phyloP scores from a whole-genome alignment of 2,113 vertebrate species.

The Quiscalus mexicanus region DNA sequence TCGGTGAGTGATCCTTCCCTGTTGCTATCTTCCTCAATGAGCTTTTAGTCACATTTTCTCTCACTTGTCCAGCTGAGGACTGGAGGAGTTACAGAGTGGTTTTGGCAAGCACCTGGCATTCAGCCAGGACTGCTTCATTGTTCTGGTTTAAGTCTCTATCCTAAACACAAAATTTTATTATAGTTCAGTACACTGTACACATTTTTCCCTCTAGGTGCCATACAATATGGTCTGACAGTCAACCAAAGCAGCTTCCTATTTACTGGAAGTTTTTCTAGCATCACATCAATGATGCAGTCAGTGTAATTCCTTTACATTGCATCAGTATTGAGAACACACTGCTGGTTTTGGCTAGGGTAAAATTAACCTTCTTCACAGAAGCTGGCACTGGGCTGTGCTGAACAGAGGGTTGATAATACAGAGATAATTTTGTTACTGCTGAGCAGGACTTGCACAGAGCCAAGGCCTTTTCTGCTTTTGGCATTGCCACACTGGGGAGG shows the following conservation, averaged over 20 bases:
- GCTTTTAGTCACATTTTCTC: background rate
- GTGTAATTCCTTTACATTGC: conserved; percentile 12
- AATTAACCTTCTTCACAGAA: background rate
- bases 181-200: background rate
- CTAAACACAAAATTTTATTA: background rate
- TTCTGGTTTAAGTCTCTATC: background rate
- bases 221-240: background rate
- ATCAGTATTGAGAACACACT: conserved; percentile 51
- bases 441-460: background rate
- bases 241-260: background rate
- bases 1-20: background rate
- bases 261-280: background rate
- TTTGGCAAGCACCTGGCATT: background rate
- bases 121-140: background rate
- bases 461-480: background rate
- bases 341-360: background rate
- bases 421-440: background rate
- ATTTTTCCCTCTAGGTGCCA: background rate
- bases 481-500: background rate
- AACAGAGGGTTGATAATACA: background rate
- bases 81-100: background rate
- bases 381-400: background rate
- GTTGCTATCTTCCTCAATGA: background rate
- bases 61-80: background rate
- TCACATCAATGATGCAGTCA: conserved; percentile 5